phyloP scores from a whole-genome alignment of 2,888 invertebrate genomes.

The Habrosyne pyritoides region DNA sequence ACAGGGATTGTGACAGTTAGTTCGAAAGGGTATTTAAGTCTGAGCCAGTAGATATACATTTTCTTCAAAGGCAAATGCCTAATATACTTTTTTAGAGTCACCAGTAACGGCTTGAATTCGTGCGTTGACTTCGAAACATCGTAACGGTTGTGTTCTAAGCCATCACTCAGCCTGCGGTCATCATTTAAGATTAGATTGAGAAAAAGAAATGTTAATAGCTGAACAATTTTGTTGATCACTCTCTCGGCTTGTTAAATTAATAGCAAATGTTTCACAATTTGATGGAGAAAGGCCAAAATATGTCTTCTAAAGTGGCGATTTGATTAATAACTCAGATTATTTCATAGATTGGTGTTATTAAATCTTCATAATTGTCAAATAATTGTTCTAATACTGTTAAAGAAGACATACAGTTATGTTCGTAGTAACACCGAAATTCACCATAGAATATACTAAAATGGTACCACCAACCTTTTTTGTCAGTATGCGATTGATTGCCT shows the following conservation, averaged over 20 bases:
- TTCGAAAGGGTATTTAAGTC: too few relatives aligned
- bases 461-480: too few relatives aligned
- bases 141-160: constrained; percentile 14
- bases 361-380: background rate
- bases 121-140: constrained; percentile 11
- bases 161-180: constrained; percentile 12
- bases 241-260: constrained; percentile 1
- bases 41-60: background rate
- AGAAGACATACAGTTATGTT: too few relatives aligned
- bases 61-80: background rate
- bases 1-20: too few relatives aligned
- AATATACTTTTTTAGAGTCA: constrained; percentile 6
- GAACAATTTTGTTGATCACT: constrained; percentile 6
- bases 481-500: too few relatives aligned
- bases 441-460: too few relatives aligned
- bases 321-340: background rate
- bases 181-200: constrained; percentile 9
- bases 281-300: background rate
- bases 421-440: too few relatives aligned
- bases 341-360: constrained; percentile 1
- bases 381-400: too few relatives aligned
- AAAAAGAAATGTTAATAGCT: constrained; percentile 16
- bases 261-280: constrained; percentile 6
- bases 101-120: constrained; percentile 7
- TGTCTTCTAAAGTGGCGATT: constrained; percentile 2